phyloP scores from a whole-genome alignment of 2,888 invertebrate species.

The Aradus depressus region DNA sequence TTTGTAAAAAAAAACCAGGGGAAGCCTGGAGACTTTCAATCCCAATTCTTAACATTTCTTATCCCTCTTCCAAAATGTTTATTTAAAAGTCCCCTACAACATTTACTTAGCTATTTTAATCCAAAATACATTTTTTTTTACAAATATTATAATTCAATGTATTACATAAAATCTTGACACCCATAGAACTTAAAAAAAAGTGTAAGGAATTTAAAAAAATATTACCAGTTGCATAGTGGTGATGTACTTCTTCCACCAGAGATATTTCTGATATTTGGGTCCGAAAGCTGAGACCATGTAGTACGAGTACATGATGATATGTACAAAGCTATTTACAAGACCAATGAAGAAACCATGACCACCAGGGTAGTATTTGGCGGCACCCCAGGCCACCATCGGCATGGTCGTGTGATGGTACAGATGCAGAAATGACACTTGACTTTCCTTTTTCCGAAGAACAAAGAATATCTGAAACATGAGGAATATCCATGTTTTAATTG shows the following conservation, averaged over 20 bases:
- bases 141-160: too few relatives aligned
- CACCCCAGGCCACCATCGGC: slow-evolving; percentile 35
- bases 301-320: slow-evolving; percentile 35
- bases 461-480: slow-evolving; percentile 37
- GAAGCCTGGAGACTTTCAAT: too few relatives aligned
- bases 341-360: slow-evolving; percentile 38
- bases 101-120: too few relatives aligned
- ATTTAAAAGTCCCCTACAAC: too few relatives aligned
- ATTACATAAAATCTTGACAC: too few relatives aligned
- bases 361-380: slow-evolving; percentile 42
- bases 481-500: neutral
- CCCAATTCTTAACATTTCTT: too few relatives aligned
- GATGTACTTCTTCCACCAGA: slow-evolving; percentile 36
- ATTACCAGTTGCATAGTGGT: slow-evolving; percentile 34
- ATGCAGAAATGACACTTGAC: slow-evolving; percentile 43
- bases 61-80: too few relatives aligned
- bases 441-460: slow-evolving; percentile 42
- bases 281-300: slow-evolving; percentile 34
- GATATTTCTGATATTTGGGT: slow-evolving; percentile 32
- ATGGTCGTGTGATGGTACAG: slow-evolving; percentile 42
- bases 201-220: neutral
- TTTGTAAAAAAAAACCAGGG: too few relatives aligned
- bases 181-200: too few relatives aligned
- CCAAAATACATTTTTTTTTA: too few relatives aligned
- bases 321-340: slow-evolving; percentile 34